These are phyloP conservation scores for Tachuris rubrigastra DNA, from an alignment of 2,113 vertebrate species.

Conservation along the genomic window DNA sequence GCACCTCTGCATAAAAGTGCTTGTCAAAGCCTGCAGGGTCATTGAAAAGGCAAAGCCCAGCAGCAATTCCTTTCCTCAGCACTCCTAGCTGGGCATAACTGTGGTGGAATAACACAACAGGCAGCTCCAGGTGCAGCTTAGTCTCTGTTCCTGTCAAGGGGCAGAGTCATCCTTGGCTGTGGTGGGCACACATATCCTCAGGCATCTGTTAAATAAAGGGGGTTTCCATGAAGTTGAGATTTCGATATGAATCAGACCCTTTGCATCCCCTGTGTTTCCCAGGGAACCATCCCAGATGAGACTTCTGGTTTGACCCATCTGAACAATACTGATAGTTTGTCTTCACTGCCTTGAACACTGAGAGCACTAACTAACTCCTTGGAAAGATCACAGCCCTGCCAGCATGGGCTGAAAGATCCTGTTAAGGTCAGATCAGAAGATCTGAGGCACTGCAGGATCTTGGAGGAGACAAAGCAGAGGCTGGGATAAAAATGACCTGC, in stretches of 20 bases:
- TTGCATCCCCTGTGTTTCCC: background rate
- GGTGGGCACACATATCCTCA: accelerated
- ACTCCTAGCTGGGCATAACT: background rate
- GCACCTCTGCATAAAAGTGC: background rate
- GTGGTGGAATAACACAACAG: background rate
- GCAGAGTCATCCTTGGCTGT: background rate
- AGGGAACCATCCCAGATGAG: background rate
- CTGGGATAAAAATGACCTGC: background rate
- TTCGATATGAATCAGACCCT: background rate
- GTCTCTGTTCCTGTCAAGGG: background rate
- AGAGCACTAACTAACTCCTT: background rate
- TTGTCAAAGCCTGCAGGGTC: background rate
- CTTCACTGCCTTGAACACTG: background rate
- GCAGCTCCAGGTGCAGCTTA: background rate
- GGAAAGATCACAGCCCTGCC: background rate
- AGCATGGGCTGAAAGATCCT: background rate
- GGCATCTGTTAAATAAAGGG: background rate
- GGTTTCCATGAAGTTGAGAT: background rate
- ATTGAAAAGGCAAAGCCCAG: background rate
- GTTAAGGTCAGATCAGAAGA: background rate
- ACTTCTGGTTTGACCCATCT: background rate
- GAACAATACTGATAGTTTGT: background rate
- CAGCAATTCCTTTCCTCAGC: background rate
- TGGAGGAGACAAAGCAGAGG: background rate
- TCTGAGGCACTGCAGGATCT: background rate